Evolutionary conservation across 2,113 vertebrate species (phyloP).

Genomic region (Rhadina sibilatrix): DNA sequence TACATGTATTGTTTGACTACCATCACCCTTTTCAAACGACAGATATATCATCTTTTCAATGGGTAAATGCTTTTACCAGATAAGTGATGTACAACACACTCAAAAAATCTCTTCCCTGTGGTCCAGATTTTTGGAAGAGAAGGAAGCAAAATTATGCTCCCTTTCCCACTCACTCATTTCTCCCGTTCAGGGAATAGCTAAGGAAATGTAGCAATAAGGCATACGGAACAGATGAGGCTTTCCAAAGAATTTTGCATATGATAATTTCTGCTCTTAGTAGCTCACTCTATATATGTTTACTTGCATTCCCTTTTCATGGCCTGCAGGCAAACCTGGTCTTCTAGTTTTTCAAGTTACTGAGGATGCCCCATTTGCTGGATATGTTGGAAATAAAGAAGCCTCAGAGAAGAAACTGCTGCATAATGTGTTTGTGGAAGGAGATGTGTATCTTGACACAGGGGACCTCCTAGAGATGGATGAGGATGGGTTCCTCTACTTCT

Average conservation of each 20-base stretch:
- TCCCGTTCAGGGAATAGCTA: background rate
- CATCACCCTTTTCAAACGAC: background rate
- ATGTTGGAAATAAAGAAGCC: background rate
- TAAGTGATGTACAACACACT: background rate
- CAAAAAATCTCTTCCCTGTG: background rate
- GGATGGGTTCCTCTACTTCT: constrained; percentile 78
- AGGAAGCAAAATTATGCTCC: background rate
- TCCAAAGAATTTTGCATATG: background rate
- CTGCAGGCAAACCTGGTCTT: constrained; percentile 20
- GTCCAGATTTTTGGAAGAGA: background rate
- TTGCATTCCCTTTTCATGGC: background rate
- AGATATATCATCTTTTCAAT: background rate
- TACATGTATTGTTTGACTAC: background rate
- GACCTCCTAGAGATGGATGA: constrained; percentile 75
- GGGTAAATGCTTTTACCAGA: background rate
- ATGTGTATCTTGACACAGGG: constrained; percentile 73
- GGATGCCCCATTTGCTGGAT: background rate
- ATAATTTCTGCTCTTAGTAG: background rate
- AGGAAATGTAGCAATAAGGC: background rate
- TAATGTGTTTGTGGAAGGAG: constrained; percentile 10
- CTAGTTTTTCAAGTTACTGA: background rate
- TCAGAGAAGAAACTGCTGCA: constrained; percentile 22
- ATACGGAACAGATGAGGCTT: background rate
- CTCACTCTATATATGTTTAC: background rate
- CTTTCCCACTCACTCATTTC: background rate